Evolutionary conservation across 2,888 invertebrate genomes (phyloP).

Genomic region (Leuctra nigra): DNA sequence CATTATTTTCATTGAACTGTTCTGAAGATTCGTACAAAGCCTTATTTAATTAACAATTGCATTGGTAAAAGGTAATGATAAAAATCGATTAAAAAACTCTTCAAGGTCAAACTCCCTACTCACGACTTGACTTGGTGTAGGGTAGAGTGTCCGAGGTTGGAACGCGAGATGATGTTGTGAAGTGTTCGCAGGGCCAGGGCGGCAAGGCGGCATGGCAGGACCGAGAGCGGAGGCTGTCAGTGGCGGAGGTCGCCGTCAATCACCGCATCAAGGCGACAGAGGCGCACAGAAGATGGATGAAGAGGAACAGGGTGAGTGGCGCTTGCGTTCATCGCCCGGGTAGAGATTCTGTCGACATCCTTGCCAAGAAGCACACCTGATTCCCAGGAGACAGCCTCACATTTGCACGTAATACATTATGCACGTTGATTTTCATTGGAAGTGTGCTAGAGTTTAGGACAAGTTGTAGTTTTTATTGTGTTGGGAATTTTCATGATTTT

Average conservation of each 20-base stretch:
- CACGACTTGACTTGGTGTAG: conserved; percentile 1
- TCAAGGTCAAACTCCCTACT: not conserved
- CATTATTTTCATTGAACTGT: no score
- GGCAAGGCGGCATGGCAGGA: conserved; percentile 82
- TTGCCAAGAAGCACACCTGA: not conserved
- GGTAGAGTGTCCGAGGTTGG: no score
- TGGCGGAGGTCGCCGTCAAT: conserved; percentile 39
- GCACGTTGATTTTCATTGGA: not conserved
- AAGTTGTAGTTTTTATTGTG: no score
- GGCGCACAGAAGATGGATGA: conserved; percentile 72
- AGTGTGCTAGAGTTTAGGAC: no score
- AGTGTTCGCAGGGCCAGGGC: conserved; percentile 17
- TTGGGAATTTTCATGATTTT: no score
- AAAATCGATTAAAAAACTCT: not conserved
- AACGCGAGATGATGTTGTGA: not conserved
- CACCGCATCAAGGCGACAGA: conserved; percentile 55
- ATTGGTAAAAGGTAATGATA: no score
- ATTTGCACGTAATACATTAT: not conserved
- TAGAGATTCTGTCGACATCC: not conserved
- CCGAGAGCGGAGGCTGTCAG: conserved; percentile 38
- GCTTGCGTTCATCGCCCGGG: not conserved
- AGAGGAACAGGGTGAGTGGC: conserved; percentile 69
- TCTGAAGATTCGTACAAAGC: no score
- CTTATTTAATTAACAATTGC: no score
- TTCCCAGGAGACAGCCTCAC: not conserved